phyloP scores from a whole-genome alignment of 2,113 vertebrate genomes.

The Abramis brama region DNA sequence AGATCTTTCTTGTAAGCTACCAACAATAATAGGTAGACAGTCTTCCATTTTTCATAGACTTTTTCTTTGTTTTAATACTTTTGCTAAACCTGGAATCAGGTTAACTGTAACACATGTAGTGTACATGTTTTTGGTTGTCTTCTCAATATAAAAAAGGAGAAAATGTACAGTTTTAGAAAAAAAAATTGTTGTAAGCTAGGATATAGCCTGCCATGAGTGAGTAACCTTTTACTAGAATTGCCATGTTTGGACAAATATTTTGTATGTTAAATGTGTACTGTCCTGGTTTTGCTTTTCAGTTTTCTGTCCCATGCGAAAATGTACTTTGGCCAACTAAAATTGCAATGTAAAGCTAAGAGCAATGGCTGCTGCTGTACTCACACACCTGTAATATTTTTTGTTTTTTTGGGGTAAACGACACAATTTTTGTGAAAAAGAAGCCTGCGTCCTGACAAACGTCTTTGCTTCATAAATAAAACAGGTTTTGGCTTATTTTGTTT shows the following conservation, averaged over 20 bases:
- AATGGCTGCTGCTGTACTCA: slow-evolving; percentile 20
- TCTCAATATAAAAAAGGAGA: background rate
- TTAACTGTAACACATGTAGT: slow-evolving; percentile 22
- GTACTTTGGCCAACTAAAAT: background rate
- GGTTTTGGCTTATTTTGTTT: slow-evolving; percentile 16
- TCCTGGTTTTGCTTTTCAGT: background rate
- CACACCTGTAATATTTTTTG: background rate
- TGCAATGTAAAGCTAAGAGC: slow-evolving; percentile 8
- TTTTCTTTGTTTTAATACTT: slow-evolving; percentile 25
- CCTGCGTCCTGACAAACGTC: background rate
- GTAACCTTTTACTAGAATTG: slow-evolving; percentile 36
- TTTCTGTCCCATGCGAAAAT: background rate
- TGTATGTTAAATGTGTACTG: slow-evolving; percentile 17
- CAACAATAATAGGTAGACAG: slow-evolving; percentile 34
- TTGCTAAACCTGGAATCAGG: slow-evolving; percentile 22
- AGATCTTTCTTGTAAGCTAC: slow-evolving; percentile 20
- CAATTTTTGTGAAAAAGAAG: background rate
- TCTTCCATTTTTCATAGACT: slow-evolving; percentile 47
- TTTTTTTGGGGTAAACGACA: background rate
- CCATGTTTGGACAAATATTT: slow-evolving; percentile 16
- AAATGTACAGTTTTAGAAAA: slow-evolving; percentile 46
- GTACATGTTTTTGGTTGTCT: background rate
- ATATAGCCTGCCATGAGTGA: background rate
- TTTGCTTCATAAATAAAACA: slow-evolving; percentile 28
- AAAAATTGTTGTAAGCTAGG: slow-evolving; percentile 25